phyloP scores from a whole-genome alignment of 2,888 invertebrate species.

The Tanypteryx hageni region DNA sequence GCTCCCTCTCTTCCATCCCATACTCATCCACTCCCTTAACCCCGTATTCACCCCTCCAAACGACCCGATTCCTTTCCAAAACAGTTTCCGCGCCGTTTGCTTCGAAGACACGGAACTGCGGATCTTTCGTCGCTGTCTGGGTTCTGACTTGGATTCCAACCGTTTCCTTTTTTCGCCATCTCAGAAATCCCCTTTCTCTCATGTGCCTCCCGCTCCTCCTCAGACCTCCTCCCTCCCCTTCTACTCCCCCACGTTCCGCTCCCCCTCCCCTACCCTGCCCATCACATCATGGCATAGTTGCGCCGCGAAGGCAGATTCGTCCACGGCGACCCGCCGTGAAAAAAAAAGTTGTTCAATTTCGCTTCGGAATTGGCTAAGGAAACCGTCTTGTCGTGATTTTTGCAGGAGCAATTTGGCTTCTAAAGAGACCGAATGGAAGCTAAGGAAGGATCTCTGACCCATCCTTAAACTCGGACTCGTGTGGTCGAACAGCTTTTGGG shows the following conservation, averaged over 20 bases:
- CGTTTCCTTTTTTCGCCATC: constrained; percentile 1
- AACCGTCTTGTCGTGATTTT: constrained; percentile 46
- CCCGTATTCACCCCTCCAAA: background rate
- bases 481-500: constrained; percentile 15
- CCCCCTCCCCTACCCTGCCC: background rate
- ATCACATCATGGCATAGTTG: constrained; percentile 11
- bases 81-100: constrained; percentile 59
- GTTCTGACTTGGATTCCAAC: background rate
- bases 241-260: background rate
- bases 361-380: constrained; percentile 34
- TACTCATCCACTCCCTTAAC: background rate
- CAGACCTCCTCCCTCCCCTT: background rate
- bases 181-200: background rate
- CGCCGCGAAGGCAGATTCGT: constrained; percentile 31
- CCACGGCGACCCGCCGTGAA: background rate
- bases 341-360: background rate
- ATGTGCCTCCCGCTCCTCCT: background rate
- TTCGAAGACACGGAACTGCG: constrained; percentile 41
- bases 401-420: constrained; percentile 11
- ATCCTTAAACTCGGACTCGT: background rate
- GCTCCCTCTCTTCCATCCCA: background rate
- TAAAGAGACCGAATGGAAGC: background rate
- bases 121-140: constrained; percentile 40
- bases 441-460: background rate
- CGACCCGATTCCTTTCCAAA: constrained; percentile 58